These are phyloP conservation scores for Drosophila fulvimacula DNA, from an alignment of 2,888 invertebrate genomes.

Conservation along the genomic window DNA sequence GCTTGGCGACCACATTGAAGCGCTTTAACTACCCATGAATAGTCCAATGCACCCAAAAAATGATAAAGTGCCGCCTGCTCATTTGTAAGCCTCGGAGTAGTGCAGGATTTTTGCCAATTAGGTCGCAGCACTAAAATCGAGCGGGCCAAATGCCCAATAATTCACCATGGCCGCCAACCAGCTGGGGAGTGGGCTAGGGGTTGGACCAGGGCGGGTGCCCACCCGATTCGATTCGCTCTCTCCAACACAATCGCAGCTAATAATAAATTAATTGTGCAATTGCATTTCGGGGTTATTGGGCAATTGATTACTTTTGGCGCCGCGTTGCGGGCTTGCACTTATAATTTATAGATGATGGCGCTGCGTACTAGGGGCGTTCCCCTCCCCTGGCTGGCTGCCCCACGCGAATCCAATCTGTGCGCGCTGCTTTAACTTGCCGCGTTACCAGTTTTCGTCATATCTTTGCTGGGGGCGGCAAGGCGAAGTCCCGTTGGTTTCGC, in stretches of 20 bases:
- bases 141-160: constrained; percentile 40
- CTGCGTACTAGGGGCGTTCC: not conserved
- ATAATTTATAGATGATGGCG: constrained; percentile 52
- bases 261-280: constrained; percentile 65
- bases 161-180: constrained; percentile 30
- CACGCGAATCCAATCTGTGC: constrained; percentile 26
- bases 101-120: constrained; percentile 46
- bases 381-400: not conserved
- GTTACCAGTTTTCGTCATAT: constrained; percentile 38
- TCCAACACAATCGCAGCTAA: constrained; percentile 43
- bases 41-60: constrained; percentile 15
- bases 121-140: constrained; percentile 45
- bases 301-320: constrained; percentile 50
- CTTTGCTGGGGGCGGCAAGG: constrained; percentile 1
- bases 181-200: not conserved
- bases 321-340: constrained; percentile 26
- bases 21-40: constrained; percentile 7
- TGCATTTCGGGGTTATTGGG: constrained; percentile 58
- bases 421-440: constrained; percentile 34
- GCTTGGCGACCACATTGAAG: not conserved
- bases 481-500: not conserved
- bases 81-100: constrained; percentile 24
- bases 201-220: no score
- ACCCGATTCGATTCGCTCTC: no score
- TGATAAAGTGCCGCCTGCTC: constrained; percentile 38